These are phyloP conservation scores for Epiblema foenella DNA, from an alignment of 2,888 invertebrate genomes.

Conservation along the genomic window DNA sequence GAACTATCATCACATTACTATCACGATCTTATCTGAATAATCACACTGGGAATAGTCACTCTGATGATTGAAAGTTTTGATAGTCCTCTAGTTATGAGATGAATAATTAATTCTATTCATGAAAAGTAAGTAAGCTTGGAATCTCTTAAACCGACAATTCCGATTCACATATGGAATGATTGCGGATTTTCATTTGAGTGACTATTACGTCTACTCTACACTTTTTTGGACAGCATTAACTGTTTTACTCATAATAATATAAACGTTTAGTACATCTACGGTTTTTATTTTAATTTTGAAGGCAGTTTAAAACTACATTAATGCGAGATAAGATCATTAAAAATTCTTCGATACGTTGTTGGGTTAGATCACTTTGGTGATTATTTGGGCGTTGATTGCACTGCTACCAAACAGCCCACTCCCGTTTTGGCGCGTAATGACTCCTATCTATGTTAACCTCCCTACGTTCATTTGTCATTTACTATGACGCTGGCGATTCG, in stretches of 20 bases:
- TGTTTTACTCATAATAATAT: background rate
- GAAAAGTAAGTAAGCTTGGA: background rate
- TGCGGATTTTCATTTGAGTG: background rate
- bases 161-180: background rate
- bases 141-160: background rate
- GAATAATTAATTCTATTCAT: slow-evolving; percentile 17
- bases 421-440: too few species aligned
- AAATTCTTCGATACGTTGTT: background rate
- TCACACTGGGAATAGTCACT: slow-evolving; percentile 50
- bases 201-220: background rate
- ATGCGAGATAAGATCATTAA: background rate
- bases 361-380: background rate
- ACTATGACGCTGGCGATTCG: too few species aligned
- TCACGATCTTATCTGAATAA: slow-evolving; percentile 63
- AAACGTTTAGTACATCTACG: too few species aligned
- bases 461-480: too few species aligned
- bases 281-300: background rate
- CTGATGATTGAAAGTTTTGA: slow-evolving; percentile 62
- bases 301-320: background rate
- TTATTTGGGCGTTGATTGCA: too few species aligned
- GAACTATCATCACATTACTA: slow-evolving; percentile 68
- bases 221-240: background rate
- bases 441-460: too few species aligned
- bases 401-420: too few species aligned
- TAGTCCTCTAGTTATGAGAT: slow-evolving; percentile 48